phyloP scores from a whole-genome alignment of 1,140 invertebrate genomes.

The Fopius arisanus region DNA sequence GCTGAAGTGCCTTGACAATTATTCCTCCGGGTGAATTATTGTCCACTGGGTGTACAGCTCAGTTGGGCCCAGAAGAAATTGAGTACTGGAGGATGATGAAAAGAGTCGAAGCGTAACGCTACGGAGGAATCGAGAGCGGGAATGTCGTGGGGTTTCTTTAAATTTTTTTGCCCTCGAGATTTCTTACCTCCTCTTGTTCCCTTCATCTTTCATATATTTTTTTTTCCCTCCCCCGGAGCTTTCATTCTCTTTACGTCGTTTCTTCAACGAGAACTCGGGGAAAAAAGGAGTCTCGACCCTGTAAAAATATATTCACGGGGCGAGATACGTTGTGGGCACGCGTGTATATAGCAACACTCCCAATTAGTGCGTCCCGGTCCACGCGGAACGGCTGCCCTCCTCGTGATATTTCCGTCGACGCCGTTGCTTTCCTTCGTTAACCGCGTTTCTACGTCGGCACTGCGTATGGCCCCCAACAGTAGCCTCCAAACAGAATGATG shows the following conservation, averaged over 20 bases:
- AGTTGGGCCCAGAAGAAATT: not conserved
- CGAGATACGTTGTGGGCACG: constrained; percentile 30
- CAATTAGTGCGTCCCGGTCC: constrained; percentile 59
- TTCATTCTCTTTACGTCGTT: not conserved
- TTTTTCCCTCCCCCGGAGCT: constrained; percentile 31
- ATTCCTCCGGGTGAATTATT: not conserved
- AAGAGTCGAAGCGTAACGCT: constrained; percentile 31
- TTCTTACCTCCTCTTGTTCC: not conserved
- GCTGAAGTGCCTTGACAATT: constrained; percentile 7
- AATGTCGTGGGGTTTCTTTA: not conserved
- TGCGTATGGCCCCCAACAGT: constrained; percentile 2
- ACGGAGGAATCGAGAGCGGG: constrained; percentile 50
- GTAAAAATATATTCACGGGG: constrained; percentile 51
- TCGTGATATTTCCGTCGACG: constrained; percentile 63
- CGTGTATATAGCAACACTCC: constrained; percentile 52
- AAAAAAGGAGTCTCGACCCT: constrained; percentile 37
- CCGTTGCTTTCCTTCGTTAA: constrained; percentile 43
- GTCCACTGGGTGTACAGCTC: constrained; percentile 1
- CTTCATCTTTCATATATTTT: constrained; percentile 43
- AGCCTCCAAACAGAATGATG: not conserved
- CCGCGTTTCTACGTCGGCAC: constrained; percentile 32
- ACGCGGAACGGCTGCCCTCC: constrained; percentile 19
- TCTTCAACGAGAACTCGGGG: not conserved
- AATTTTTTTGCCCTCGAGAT: constrained; percentile 7
- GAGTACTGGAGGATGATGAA: constrained; percentile 24